Conservation (phyloP, 2,797 vertebrate species). For the Mus spretus region DNA sequence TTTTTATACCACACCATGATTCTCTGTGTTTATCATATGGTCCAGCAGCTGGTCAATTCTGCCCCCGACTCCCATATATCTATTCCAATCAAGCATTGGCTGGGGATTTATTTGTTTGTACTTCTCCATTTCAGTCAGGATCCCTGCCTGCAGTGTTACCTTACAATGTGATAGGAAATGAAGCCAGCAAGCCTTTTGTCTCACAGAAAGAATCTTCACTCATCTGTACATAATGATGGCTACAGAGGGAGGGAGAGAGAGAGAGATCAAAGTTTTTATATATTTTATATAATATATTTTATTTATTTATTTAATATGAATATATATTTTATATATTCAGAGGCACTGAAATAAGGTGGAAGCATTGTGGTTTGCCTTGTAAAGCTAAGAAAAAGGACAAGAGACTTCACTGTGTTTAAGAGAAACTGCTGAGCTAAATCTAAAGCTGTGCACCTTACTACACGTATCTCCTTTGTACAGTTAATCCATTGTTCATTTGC, state of each 20-base stretch:
- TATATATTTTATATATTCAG: not conserved
- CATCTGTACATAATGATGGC: not conserved
- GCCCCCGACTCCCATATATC: constrained; percentile 84
- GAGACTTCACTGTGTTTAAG: not conserved
- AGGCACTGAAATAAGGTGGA: constrained; percentile 16
- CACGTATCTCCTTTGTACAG: constrained; percentile 25
- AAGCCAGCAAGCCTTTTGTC: constrained; percentile 67
- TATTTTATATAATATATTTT: too few relatives aligned
- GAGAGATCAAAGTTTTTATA: not conserved
- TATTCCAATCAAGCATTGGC: constrained; percentile 83
- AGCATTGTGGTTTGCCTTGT: not conserved
- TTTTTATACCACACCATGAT: constrained; percentile 86
- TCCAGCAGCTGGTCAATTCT: constrained; percentile 87
- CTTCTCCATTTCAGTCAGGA: constrained; percentile 76
- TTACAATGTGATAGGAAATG: constrained; percentile 49
- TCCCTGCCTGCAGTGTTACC: not conserved
- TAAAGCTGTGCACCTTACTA: not conserved
- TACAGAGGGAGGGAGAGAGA: not conserved
- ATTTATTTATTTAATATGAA: too few relatives aligned
- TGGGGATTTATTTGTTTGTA: constrained; percentile 77
- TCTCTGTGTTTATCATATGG: constrained; percentile 89
- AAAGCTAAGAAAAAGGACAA: constrained; percentile 14
- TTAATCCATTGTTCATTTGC: constrained; percentile 29
- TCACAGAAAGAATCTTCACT: not conserved
- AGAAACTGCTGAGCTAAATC: not conserved